A percentile compares a stretch with the other conserved stretches of the same genome.
phyloP scores from a whole-genome alignment of 2,797 vertebrate species.

The Columba guinea region DNA sequence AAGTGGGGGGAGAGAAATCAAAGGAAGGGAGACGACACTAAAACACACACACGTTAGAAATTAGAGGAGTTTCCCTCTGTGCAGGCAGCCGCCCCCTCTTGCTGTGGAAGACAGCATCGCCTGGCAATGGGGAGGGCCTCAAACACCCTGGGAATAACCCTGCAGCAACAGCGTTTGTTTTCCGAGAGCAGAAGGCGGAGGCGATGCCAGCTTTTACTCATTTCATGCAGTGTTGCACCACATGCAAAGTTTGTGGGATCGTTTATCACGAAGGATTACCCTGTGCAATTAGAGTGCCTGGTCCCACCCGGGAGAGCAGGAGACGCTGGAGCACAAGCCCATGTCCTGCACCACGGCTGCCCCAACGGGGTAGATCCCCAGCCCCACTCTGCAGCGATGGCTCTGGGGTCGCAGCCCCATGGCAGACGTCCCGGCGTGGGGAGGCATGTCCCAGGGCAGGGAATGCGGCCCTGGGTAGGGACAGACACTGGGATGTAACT shows the following conservation, averaged over 20 bases:
- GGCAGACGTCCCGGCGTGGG: no score
- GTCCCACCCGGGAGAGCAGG: neutral
- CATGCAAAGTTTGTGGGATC: conserved; percentile 20
- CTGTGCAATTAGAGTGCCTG: neutral
- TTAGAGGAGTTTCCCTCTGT: conserved; percentile 5
- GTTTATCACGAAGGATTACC: conserved; percentile 1
- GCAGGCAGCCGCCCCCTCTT: conserved; percentile 9
- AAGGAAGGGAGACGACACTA: neutral
- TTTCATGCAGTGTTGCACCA: conserved; percentile 58
- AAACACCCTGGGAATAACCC: conserved; percentile 49
- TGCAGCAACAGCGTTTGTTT: conserved; percentile 62
- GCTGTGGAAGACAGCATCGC: neutral
- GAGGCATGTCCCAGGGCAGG: neutral
- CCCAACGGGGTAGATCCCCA: fast-evolving
- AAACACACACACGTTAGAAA: neutral
- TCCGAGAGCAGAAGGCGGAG: conserved; percentile 42
- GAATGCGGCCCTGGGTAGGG: fast-evolving
- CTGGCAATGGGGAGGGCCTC: conserved; percentile 28
- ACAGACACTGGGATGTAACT: fast-evolving
- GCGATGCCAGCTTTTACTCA: conserved; percentile 61
- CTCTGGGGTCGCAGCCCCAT: no score
- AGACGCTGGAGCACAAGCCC: fast-evolving
- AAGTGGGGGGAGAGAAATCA: neutral
- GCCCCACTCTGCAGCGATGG: neutral
- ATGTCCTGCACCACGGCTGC: neutral